These are phyloP conservation scores for Conchocele bisecta DNA, from an alignment of 2,888 invertebrate genomes.

Conservation along the genomic window DNA sequence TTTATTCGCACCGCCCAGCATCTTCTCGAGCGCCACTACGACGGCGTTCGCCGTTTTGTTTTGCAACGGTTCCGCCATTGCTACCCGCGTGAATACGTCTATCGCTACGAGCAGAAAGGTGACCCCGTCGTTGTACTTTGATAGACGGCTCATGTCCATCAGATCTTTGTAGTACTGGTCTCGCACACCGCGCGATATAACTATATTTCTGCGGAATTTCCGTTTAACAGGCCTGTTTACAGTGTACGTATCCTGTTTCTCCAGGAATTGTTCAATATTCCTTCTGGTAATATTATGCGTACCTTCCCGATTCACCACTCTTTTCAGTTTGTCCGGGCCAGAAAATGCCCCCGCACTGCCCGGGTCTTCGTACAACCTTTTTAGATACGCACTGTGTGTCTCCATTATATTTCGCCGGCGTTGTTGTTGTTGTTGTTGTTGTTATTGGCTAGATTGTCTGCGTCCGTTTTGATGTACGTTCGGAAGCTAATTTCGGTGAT, in stretches of 20 bases:
- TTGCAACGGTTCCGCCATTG: slow-evolving; percentile 1
- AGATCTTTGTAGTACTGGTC: slow-evolving; percentile 5
- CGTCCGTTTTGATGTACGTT: no score
- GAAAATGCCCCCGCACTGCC: background rate
- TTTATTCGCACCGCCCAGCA: background rate
- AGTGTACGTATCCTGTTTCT: slow-evolving; percentile 6
- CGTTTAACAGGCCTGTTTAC: background rate
- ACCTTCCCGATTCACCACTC: background rate
- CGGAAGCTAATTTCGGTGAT: no score
- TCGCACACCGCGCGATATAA: background rate
- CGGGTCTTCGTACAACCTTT: background rate
- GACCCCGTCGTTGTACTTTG: background rate
- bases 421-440: no score
- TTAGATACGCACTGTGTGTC: no score
- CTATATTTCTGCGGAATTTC: background rate
- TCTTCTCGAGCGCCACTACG: background rate
- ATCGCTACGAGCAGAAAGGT: slow-evolving; percentile 2
- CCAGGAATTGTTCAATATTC: background rate
- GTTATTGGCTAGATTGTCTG: no score
- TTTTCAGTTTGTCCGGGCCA: background rate
- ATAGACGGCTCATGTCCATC: background rate
- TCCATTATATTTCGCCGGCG: no score
- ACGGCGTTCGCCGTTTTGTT: slow-evolving; percentile 9
- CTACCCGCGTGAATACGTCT: slow-evolving; percentile 1
- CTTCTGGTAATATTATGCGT: background rate